These are phyloP conservation scores for Orientallactaga sibirica DNA, from an alignment of 2,797 vertebrate species.

Conservation along the genomic window DNA sequence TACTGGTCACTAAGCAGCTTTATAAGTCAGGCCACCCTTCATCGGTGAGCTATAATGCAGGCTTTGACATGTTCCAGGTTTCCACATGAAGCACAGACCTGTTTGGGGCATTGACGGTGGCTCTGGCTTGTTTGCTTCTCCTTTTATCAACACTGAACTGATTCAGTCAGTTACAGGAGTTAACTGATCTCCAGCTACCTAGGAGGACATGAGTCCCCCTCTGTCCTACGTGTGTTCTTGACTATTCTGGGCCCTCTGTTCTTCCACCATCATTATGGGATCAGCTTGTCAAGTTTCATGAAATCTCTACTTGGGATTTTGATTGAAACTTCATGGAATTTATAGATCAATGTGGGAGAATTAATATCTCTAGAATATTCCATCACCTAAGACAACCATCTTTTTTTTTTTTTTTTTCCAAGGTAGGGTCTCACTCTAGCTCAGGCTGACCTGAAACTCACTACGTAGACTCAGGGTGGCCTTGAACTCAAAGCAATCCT, in stretches of 20 bases:
- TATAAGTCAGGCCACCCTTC: neutral
- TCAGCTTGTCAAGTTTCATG: neutral
- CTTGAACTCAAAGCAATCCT: too few species aligned
- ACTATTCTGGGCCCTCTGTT: neutral
- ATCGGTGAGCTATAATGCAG: neutral
- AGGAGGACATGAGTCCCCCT: neutral
- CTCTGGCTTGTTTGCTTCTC: neutral
- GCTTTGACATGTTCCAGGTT: neutral
- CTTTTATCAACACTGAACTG: neutral
- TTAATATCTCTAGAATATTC: neutral
- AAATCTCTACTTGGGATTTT: neutral
- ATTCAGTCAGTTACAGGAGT: neutral
- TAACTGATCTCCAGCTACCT: neutral
- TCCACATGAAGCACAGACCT: neutral
- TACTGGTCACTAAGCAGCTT: neutral
- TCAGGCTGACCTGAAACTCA: too few species aligned
- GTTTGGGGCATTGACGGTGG: neutral
- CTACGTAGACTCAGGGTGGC: too few species aligned
- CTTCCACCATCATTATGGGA: slow-evolving; percentile 5
- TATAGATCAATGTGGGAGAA: slow-evolving; percentile 34
- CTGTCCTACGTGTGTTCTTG: neutral
- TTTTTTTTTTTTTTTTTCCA: too few species aligned
- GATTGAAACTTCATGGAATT: neutral
- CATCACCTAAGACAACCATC: neutral
- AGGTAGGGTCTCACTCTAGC: too few species aligned